Evolutionary conservation across 2,113 vertebrate species (phyloP).

Genomic region (Dipodomys stephensi): DNA sequence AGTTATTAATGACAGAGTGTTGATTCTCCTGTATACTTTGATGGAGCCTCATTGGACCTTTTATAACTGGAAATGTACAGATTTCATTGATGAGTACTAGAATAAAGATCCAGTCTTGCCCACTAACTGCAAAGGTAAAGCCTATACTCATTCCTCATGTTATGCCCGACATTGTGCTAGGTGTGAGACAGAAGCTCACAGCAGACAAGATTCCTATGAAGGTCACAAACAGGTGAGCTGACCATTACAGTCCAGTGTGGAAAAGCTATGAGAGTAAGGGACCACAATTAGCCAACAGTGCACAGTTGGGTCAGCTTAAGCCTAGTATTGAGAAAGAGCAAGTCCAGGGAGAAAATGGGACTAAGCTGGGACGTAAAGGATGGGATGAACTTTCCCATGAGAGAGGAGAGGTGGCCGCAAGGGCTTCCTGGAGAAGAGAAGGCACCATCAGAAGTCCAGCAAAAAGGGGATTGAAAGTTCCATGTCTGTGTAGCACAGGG

Average conservation of each 20-base stretch:
- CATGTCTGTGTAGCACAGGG: too few species aligned
- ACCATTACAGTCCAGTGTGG: too few species aligned
- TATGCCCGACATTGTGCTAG: background rate
- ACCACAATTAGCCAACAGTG: rapidly evolving
- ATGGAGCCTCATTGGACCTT: background rate
- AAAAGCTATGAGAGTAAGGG: background rate
- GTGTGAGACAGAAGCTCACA: background rate
- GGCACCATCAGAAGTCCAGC: background rate
- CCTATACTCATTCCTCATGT: background rate
- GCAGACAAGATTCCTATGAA: background rate
- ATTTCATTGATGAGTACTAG: background rate
- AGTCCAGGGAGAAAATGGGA: background rate
- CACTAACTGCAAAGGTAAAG: background rate
- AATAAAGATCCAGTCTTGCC: background rate
- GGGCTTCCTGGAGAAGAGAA: background rate
- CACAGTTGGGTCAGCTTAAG: background rate
- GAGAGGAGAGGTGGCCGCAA: background rate
- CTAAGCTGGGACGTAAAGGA: too few species aligned
- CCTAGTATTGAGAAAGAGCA: background rate
- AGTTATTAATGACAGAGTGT: background rate
- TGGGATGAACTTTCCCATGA: background rate
- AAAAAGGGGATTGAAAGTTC: too few species aligned
- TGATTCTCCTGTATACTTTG: background rate
- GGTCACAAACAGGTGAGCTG: background rate
- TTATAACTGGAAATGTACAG: background rate